Percentiles rank a stretch among this genome's conserved stretches.
phyloP scores from a whole-genome alignment of 2,888 invertebrate genomes.

The Mystacides longicornis region DNA sequence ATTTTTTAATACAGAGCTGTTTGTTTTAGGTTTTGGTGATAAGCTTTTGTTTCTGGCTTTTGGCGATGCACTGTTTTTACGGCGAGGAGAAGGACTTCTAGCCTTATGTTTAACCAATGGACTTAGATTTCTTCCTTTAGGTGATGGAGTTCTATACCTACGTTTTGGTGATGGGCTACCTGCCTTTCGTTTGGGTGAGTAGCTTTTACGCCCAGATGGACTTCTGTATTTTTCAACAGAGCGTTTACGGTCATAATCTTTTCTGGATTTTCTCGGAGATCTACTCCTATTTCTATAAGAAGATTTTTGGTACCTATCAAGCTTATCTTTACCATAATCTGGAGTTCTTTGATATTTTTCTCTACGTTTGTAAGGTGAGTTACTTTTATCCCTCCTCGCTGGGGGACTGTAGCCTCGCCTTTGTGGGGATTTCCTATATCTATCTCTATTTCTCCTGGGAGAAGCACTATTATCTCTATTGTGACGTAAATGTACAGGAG shows the following conservation, averaged over 20 bases:
- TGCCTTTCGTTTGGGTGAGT: conserved; percentile 26
- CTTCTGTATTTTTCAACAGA: conserved; percentile 17
- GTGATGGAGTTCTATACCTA: conserved; percentile 16
- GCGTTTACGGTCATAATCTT: conserved; percentile 20
- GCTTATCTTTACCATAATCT: conserved; percentile 30
- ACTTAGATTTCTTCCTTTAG: conserved; percentile 15
- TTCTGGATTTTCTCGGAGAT: conserved; percentile 24
- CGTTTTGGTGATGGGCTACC: conserved; percentile 32
- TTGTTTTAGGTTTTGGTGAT: conserved; percentile 28
- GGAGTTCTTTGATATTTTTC: conserved; percentile 26
- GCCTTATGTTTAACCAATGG: conserved; percentile 1
- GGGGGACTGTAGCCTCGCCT: conserved; percentile 30
- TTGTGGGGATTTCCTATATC: conserved; percentile 20
- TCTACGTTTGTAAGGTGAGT: conserved; percentile 31
- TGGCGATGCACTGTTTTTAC: conserved; percentile 7
- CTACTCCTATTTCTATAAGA: conserved; percentile 19
- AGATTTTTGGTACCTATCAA: conserved; percentile 28
- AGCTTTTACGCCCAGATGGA: neutral
- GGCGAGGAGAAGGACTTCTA: conserved; percentile 21
- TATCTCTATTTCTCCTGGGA: conserved; percentile 20
- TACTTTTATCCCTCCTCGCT: conserved; percentile 29
- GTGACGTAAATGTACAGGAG: conserved; percentile 14
- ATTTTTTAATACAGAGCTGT: conserved; percentile 17
- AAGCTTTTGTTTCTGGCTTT: conserved; percentile 31
- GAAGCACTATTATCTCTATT: conserved; percentile 19